A percentile compares a stretch with the other conserved stretches of the same genome.
Conservation (phyloP, 2,113 vertebrate species). For the Lucifuga dentata region DNA sequence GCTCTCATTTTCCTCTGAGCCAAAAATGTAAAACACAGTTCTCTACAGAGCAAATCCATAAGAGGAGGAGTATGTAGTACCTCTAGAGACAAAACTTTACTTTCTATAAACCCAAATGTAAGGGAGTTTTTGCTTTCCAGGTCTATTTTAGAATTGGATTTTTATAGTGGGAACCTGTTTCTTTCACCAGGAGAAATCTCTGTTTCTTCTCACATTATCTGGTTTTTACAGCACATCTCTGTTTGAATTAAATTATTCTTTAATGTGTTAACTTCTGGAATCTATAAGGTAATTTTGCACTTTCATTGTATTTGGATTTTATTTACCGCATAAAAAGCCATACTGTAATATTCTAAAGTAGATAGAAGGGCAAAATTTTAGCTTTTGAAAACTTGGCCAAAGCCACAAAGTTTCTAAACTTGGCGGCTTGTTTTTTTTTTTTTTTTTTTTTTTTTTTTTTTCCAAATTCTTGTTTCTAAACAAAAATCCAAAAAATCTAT, state of each 20-base stretch:
- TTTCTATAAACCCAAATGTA: constrained; percentile 9
- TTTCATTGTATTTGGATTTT: no score
- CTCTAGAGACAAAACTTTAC: constrained; percentile 1
- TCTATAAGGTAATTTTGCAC: no score
- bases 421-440: no score
- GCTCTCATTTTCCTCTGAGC: constrained; percentile 51
- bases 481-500: no score
- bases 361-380: no score
- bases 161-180: constrained; percentile 39
- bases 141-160: constrained; percentile 27
- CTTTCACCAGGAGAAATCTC: constrained; percentile 56
- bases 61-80: constrained; percentile 13
- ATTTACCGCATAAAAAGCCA: no score
- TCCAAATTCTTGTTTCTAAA: no score
- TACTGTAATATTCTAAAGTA: no score
- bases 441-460: no score
- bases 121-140: background rate
- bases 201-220: constrained; percentile 58
- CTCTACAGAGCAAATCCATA: constrained; percentile 9
- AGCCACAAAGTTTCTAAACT: no score
- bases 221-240: constrained; percentile 52
- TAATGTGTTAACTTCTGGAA: constrained; percentile 7
- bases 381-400: no score
- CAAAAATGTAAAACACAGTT: constrained; percentile 53
- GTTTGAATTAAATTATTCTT: constrained; percentile 46